These are phyloP conservation scores for Ancistrus triradiatus DNA, from an alignment of 2,113 vertebrate genomes.

Conservation along the genomic window DNA sequence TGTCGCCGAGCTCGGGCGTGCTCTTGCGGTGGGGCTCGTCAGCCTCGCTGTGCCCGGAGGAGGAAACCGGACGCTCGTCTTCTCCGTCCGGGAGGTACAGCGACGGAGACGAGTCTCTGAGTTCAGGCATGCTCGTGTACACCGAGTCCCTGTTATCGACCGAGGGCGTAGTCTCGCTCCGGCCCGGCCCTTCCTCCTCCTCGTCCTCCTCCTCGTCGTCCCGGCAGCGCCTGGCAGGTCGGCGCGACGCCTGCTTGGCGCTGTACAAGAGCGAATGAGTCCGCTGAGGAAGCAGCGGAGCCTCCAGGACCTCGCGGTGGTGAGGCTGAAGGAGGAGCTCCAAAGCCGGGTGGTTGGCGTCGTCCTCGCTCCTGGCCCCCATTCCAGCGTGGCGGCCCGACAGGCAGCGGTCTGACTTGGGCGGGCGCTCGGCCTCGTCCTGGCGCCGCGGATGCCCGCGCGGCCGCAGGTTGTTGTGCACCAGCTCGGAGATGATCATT, in stretches of 20 bases:
- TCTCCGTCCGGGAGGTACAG: constrained; percentile 71
- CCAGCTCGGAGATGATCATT: constrained; percentile 99
- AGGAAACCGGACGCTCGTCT: constrained; percentile 78
- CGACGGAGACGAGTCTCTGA: constrained; percentile 89
- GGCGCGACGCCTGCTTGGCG: constrained; percentile 69
- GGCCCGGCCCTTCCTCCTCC: constrained; percentile 57
- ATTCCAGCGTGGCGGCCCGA: constrained; percentile 46
- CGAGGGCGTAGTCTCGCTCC: constrained; percentile 76
- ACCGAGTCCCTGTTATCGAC: constrained; percentile 95
- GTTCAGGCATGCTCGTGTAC: constrained; percentile 97
- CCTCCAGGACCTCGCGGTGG: constrained; percentile 84
- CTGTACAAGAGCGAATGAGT: constrained; percentile 98
- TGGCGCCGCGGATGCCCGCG: constrained; percentile 74
- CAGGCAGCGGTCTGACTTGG: constrained; percentile 58
- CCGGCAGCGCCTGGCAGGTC: constrained; percentile 49
- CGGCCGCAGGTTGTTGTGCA: constrained; percentile 95
- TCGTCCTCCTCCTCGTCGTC: constrained; percentile 70
- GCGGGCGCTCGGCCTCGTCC: constrained; percentile 66
- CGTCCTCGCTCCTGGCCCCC: constrained; percentile 83
- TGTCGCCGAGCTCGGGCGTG: constrained; percentile 91
- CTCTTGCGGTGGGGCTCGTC: constrained; percentile 94
- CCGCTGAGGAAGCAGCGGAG: constrained; percentile 92
- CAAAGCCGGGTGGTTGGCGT: constrained; percentile 76
- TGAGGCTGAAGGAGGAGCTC: constrained; percentile 81
- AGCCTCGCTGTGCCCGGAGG: constrained; percentile 77